Evolutionary conservation across 2,888 invertebrate species (phyloP).

Genomic region (Drosophila putrida): DNA sequence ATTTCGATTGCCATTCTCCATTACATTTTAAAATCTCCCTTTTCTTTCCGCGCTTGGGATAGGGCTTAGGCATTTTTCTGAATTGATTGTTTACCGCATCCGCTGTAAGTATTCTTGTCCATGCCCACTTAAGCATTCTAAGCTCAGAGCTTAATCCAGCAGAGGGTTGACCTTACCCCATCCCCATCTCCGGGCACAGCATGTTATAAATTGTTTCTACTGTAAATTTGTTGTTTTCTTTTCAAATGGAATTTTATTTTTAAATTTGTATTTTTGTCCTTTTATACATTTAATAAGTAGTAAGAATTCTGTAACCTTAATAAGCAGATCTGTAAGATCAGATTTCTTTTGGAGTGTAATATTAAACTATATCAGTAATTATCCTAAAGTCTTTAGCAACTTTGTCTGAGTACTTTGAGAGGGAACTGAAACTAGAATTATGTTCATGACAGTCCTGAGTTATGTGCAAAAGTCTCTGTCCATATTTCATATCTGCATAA

Average conservation of each 20-base stretch:
- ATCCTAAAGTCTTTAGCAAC: too few relatives aligned
- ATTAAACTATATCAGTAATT: too few relatives aligned
- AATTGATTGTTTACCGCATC: slow-evolving; percentile 46
- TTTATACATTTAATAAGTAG: background rate
- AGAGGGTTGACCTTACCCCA: slow-evolving; percentile 61
- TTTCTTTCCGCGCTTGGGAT: slow-evolving; percentile 48
- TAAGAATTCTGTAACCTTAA: too few relatives aligned
- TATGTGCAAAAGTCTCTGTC: slow-evolving; percentile 40
- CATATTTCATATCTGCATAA: slow-evolving; percentile 70
- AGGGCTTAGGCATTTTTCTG: slow-evolving; percentile 58
- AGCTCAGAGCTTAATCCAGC: slow-evolving; percentile 72
- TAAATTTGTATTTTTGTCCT: background rate
- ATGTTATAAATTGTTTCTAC: slow-evolving; percentile 48
- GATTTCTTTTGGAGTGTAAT: background rate
- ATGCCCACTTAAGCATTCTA: slow-evolving; percentile 78
- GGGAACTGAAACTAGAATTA: background rate
- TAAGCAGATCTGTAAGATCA: background rate
- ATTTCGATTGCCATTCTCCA: slow-evolving; percentile 45
- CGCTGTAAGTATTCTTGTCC: slow-evolving; percentile 55
- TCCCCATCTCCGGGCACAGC: slow-evolving; percentile 18
- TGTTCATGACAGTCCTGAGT: slow-evolving; percentile 33
- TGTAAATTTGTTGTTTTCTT: slow-evolving; percentile 49
- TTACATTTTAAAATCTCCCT: slow-evolving; percentile 48
- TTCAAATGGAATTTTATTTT: background rate
- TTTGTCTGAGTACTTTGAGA: background rate